Base-by-base conservation (phyloP, 2,797 vertebrate species). In the Nannoperca obscura region DNA sequence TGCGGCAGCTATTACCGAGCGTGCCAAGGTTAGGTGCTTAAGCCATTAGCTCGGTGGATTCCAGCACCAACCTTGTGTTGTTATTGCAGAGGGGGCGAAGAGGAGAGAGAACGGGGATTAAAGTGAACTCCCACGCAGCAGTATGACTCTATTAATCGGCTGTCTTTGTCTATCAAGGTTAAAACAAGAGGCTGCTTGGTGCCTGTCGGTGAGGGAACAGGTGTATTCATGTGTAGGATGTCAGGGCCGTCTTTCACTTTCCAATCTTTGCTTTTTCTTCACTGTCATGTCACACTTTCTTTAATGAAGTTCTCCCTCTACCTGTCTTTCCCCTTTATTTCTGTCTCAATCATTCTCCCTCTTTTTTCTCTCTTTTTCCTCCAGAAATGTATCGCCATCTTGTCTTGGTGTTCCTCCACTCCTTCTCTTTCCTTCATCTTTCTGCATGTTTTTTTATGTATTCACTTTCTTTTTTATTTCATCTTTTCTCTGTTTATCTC, bases 91-190 rank as follows among this genome's bases (percentile, higher is more conserved):
- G 80, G 80, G 63, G 84, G 84, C 9, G 68, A 83, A 75, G 80
- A 74, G 60, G 82, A 90, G 84, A 66, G 82, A 71, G 86, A 78
- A 71, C 1, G 70, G 82, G 81, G 87, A 82, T 86, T 89, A 87
- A 81, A 87, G 40, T 38, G 66, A 81, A 88, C 89, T 85, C 89
- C 88, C 88, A 89, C 87, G 30, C 78, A 81, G 74, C 65, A 40
- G 76, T 71, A 77, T 88, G 71, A 81, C 83, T 87, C 85, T 71
- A 84, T 92, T 91, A 89, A 86, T 86, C 74, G 27, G 3, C 78
- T 72, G 85, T 86, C 83, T 91, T 88, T 87, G 85, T 87, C 78
- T 88, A 81, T 90, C 81, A 85, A 89, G 89, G 88, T 91, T 89
- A 81, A 57, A 84, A 81, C 52, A 65, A 85, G 80, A 88, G 30